A percentile compares a stretch with the other conserved stretches of the same genome.
These are phyloP conservation scores for Oenanthe oenanthe DNA, from an alignment of 2,113 vertebrate genomes.

Conservation along the genomic window DNA sequence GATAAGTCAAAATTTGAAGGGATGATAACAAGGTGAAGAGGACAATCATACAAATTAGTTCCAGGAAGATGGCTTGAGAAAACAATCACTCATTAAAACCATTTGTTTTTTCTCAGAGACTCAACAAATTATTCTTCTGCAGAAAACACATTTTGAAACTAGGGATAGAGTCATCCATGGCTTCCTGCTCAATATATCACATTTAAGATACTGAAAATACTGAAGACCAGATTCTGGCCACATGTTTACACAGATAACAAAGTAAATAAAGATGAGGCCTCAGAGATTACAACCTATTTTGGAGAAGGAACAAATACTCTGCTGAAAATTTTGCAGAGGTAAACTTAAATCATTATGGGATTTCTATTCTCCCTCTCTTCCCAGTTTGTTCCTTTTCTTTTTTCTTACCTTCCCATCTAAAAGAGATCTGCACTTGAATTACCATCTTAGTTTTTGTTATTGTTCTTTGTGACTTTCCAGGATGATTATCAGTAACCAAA, in stretches of 20 bases:
- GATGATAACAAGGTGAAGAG: slow-evolving; percentile 29
- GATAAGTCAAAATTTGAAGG: slow-evolving; percentile 7
- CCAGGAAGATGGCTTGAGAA: neutral
- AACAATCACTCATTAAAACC: slow-evolving; percentile 10
- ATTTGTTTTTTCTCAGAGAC: neutral
- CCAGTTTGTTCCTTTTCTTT: neutral
- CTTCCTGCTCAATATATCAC: neutral
- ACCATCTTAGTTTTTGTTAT: neutral
- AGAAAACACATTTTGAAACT: neutral
- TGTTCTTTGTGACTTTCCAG: neutral
- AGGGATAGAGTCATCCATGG: neutral
- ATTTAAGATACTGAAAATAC: neutral
- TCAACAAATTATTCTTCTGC: neutral
- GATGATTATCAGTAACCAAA: neutral
- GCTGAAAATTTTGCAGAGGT: neutral
- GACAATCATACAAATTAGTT: neutral
- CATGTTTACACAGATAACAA: neutral
- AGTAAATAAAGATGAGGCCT: neutral
- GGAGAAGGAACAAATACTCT: neutral
- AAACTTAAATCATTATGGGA: neutral
- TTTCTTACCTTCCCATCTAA: neutral
- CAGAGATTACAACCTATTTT: neutral
- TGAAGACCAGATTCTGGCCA: neutral
- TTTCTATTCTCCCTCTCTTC: neutral
- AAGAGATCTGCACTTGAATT: neutral